A percentile compares a stretch with the other conserved stretches of the same genome.
These are phyloP conservation scores for Euclidia mi DNA, from an alignment of 2,888 invertebrate species.

Conservation along the genomic window DNA sequence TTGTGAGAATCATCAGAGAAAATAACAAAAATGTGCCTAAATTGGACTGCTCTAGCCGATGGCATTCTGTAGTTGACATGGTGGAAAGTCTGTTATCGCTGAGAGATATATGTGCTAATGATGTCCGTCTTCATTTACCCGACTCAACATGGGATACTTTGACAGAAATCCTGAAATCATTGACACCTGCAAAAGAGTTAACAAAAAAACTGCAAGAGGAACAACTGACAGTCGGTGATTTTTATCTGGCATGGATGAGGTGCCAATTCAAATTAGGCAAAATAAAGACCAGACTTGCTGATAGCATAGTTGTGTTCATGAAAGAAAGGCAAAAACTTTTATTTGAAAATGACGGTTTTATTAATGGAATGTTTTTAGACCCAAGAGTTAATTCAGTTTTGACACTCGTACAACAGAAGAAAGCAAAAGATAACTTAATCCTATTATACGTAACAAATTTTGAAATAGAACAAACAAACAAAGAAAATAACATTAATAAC, in stretches of 20 bases:
- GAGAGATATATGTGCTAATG: slow-evolving; percentile 21
- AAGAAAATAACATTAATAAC: slow-evolving; percentile 4
- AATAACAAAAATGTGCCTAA: slow-evolving; percentile 7
- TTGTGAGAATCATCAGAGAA: background rate
- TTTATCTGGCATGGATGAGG: slow-evolving; percentile 29
- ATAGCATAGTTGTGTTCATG: background rate
- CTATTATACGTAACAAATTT: slow-evolving; percentile 3
- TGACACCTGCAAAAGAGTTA: slow-evolving; percentile 26
- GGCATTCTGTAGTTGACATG: slow-evolving; percentile 28
- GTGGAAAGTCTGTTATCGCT: slow-evolving; percentile 17
- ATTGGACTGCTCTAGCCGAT: slow-evolving; percentile 22
- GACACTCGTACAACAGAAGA: background rate
- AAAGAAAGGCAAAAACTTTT: background rate
- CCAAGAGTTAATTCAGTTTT: background rate
- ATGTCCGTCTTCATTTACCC: background rate
- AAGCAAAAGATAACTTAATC: slow-evolving; percentile 3
- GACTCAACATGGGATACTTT: background rate
- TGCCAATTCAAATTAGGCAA: slow-evolving; percentile 18
- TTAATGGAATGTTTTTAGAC: background rate
- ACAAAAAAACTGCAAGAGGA: slow-evolving; percentile 27
- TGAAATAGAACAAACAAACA: slow-evolving; percentile 2
- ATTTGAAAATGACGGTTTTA: background rate
- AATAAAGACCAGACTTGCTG: slow-evolving; percentile 5
- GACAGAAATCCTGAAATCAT: background rate
- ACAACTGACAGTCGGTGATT: slow-evolving; percentile 28